A percentile compares a stretch with the other conserved stretches of the same genome.
These are phyloP conservation scores for Anthoscopus minutus DNA, from an alignment of 2,113 vertebrate genomes.

Conservation along the genomic window DNA sequence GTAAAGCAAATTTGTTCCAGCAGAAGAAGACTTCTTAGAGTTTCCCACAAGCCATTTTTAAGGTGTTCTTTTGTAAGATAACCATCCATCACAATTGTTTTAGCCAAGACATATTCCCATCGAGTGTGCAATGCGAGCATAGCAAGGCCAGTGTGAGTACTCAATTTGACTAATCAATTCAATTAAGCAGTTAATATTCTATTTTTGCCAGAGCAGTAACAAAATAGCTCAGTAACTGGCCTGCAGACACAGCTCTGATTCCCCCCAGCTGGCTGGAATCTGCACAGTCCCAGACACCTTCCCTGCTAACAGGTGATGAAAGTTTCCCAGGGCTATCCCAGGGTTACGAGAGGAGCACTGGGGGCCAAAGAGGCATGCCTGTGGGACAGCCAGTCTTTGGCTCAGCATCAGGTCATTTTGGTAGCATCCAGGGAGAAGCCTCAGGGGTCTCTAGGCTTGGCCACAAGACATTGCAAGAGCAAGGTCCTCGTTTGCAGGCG, in stretches of 20 bases:
- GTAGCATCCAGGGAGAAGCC: not conserved
- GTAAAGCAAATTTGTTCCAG: not conserved
- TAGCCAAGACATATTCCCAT: not conserved
- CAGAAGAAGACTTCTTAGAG: not conserved
- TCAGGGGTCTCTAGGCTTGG: not conserved
- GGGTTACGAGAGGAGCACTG: accelerated
- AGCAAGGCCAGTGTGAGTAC: not conserved
- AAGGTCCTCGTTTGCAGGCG: not conserved
- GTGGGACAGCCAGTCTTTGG: not conserved
- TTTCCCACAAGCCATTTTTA: not conserved
- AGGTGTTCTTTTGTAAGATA: not conserved
- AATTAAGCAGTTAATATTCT: not conserved
- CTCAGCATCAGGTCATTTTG: not conserved
- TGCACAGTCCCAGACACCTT: not conserved
- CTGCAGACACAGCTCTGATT: not conserved
- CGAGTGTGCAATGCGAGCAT: not conserved
- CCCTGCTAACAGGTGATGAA: not conserved
- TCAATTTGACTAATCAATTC: not conserved
- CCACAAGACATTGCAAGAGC: not conserved
- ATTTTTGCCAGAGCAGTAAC: not conserved
- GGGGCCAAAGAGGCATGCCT: too few species aligned
- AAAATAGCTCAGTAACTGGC: not conserved
- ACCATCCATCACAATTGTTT: not conserved
- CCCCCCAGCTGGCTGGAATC: not conserved
- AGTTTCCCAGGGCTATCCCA: not conserved